phyloP scores from a whole-genome alignment of 2,113 vertebrate genomes.

The Sterrhoptilus dennistouni region DNA sequence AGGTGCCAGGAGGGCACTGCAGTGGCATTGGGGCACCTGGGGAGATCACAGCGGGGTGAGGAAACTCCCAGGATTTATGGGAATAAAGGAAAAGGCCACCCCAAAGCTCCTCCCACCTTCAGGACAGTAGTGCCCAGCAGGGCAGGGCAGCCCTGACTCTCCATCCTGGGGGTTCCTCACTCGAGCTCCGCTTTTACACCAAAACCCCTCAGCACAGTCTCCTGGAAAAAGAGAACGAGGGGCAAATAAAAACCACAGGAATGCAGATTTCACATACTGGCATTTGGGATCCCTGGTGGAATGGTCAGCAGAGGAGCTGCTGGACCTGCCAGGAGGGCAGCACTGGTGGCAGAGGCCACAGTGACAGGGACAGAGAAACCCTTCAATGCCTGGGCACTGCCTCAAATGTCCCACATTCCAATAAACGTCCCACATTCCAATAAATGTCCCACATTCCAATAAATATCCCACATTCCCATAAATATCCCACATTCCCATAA shows the following conservation, averaged over 20 bases:
- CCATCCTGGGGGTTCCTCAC: slow-evolving; percentile 77
- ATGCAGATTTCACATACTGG: not conserved
- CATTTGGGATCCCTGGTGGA: too few relatives aligned
- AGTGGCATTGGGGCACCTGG: slow-evolving; percentile 76
- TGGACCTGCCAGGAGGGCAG: not conserved
- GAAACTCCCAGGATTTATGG: accelerated
- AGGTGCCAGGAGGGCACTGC: slow-evolving; percentile 81
- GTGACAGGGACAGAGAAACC: not conserved
- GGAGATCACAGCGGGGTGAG: not conserved
- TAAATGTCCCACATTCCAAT: not conserved
- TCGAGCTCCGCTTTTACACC: slow-evolving; percentile 79
- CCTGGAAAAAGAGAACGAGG: slow-evolving; percentile 55
- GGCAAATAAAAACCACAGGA: not conserved
- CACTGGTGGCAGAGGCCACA: not conserved
- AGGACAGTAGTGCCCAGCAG: slow-evolving; percentile 84
- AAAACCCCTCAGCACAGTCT: slow-evolving; percentile 83
- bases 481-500: not conserved
- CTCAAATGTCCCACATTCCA: not conserved
- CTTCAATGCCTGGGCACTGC: not conserved
- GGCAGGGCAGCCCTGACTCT: slow-evolving; percentile 79
- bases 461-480: not conserved
- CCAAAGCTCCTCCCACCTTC: slow-evolving; percentile 71
- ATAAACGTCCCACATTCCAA: not conserved
- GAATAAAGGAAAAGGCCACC: not conserved
- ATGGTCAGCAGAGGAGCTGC: not conserved